Conservation (phyloP, 2,888 invertebrate species). For the Ichneumoninae sp. region DNA sequence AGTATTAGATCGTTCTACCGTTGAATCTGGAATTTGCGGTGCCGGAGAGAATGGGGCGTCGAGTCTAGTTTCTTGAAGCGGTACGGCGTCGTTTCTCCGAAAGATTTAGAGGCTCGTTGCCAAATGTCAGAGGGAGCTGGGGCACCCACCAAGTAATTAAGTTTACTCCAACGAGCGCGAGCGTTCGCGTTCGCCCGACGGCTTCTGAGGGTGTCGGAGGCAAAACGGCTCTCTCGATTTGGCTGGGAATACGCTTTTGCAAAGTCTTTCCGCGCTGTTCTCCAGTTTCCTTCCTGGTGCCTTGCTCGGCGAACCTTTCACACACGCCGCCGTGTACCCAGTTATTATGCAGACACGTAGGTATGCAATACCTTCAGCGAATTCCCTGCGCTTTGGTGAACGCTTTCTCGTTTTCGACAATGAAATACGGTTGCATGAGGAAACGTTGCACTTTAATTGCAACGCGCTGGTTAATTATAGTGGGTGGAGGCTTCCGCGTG, state of each 20-base stretch:
- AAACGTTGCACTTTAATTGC: slow-evolving; percentile 47
- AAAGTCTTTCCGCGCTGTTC: slow-evolving; percentile 50
- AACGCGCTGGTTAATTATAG: slow-evolving; percentile 28
- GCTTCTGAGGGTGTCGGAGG: slow-evolving; percentile 30
- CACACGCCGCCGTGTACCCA: slow-evolving; percentile 1
- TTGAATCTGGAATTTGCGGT: slow-evolving; percentile 28
- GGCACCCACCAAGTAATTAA: slow-evolving; percentile 76
- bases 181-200: slow-evolving; percentile 34
- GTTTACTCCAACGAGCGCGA: slow-evolving; percentile 76
- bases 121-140: slow-evolving; percentile 75
- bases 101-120: slow-evolving; percentile 78
- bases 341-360: not conserved
- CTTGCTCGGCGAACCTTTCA: slow-evolving; percentile 12
- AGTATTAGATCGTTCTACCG: not conserved
- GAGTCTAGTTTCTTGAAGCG: slow-evolving; percentile 42
- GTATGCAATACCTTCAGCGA: not conserved
- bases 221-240: slow-evolving; percentile 43
- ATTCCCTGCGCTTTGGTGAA: slow-evolving; percentile 3
- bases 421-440: slow-evolving; percentile 42
- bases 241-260: slow-evolving; percentile 58
- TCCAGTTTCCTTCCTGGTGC: slow-evolving; percentile 16
- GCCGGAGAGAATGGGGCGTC: slow-evolving; percentile 17
- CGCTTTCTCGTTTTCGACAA: slow-evolving; percentile 41
- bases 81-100: slow-evolving; percentile 59
- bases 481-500: not conserved